Evolutionary conservation across 2,888 invertebrate species (phyloP).

Genomic region (Lingula anatina): DNA sequence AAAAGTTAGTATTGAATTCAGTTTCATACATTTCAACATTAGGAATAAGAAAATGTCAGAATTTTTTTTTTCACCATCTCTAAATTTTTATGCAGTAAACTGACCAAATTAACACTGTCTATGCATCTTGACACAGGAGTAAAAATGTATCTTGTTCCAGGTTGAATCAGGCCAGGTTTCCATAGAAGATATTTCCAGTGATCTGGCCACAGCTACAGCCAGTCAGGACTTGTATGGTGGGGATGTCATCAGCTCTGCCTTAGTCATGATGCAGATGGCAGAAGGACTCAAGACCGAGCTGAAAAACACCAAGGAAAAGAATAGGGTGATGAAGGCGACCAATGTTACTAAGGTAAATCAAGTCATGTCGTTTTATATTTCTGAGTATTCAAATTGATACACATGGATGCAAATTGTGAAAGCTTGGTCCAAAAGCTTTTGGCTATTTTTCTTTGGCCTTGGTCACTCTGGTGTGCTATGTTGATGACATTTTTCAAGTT

Average conservation of each 20-base stretch:
- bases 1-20: no score
- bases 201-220: constrained; percentile 19
- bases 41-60: no score
- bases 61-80: no score
- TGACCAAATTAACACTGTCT: no score
- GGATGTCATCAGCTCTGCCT: constrained; percentile 20
- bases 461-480: no score
- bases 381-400: not conserved
- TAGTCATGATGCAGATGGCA: constrained; percentile 29
- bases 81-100: no score
- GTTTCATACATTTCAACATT: no score
- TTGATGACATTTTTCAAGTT: no score
- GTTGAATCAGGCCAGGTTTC: not conserved
- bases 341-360: constrained; percentile 29
- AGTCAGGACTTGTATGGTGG: constrained; percentile 15
- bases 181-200: constrained; percentile 17
- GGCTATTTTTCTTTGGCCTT: no score
- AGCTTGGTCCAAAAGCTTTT: no score
- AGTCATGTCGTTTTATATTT: not conserved
- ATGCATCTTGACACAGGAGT: no score
- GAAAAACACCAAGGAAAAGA: constrained; percentile 19
- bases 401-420: not conserved
- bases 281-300: constrained; percentile 24
- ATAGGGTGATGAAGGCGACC: constrained; percentile 21
- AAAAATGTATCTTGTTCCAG: no score